Base-by-base conservation (phyloP, 2,113 vertebrate species). In the Alosa alosa region DNA sequence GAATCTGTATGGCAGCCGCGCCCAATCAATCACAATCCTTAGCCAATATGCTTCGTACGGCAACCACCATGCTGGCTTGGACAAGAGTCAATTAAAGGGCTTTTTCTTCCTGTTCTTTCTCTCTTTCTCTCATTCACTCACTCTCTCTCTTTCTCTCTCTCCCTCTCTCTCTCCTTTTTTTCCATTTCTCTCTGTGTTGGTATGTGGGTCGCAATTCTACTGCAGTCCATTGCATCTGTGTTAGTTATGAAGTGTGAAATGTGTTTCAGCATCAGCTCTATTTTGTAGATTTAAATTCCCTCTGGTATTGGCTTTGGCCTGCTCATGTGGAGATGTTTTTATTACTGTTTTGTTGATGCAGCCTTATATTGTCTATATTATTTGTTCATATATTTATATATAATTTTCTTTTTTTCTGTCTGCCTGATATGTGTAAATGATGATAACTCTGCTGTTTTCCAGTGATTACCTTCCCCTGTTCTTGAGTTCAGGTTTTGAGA, bases 1-100 rank as follows among this genome's bases (percentile, higher is more conserved):
- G 82, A 94, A 95, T 95, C 88, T 84, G 88, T 93, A 92, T 91
- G 87, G 94, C 94, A 94, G 94, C 93, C 93, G 91, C 92, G 89
- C 92, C 92, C 94, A 94, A 95, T 95, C 94, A 94, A 95, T 95
- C 94, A 95, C 92, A 94, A 95, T 94, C 94, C 92, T 94, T 91
- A 93, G 91, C 94, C 94, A 94, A 94, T 95, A 94, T 93, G 92
- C 89, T 92, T 89, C 93, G 88, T 93, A 93, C 90, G 93, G 92
- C 92, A 93, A 92, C 93, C 92, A 92, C 90, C 91, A 91, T 88
- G 87, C 91, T 91, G 92, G 92, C 91, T 92, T 90, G 91, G 92
- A 93, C 89, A 91, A 92, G 92, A 93, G 93, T 92, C 89, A 93
- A 93, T 92, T 92, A 91, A 22, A 72, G 83, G 86, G 36, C 1